Conservation (phyloP, 2,113 vertebrate genomes). For the Trematomus loennbergii region DNA sequence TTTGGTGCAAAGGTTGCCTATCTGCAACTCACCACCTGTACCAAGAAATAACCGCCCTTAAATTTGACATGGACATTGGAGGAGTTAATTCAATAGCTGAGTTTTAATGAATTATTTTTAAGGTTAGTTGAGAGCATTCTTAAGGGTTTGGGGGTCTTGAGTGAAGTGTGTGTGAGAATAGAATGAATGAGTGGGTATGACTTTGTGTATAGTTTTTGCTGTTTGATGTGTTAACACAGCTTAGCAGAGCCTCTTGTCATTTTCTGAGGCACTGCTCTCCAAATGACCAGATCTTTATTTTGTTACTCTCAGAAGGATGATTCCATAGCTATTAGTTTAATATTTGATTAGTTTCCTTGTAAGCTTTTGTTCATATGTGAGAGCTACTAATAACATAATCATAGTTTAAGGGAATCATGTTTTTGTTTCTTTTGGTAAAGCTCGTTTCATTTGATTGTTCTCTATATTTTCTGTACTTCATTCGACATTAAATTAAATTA, state of each 20-base stretch:
- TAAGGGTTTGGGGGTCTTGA: slow-evolving; percentile 16
- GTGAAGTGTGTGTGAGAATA: slow-evolving; percentile 12
- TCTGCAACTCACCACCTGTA: not conserved
- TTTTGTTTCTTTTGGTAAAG: slow-evolving; percentile 80
- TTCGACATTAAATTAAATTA: slow-evolving; percentile 92
- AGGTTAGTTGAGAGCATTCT: slow-evolving; percentile 13
- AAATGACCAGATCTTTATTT: slow-evolving; percentile 88
- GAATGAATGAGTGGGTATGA: slow-evolving; percentile 27
- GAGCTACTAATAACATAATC: slow-evolving; percentile 82
- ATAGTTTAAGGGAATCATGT: slow-evolving; percentile 85
- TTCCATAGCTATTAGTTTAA: slow-evolving; percentile 76
- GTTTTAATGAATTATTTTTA: slow-evolving; percentile 19
- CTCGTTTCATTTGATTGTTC: slow-evolving; percentile 89
- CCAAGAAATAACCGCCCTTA: slow-evolving; percentile 3
- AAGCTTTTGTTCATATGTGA: slow-evolving; percentile 85
- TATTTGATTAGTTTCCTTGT: slow-evolving; percentile 81
- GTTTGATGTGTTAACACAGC: slow-evolving; percentile 68
- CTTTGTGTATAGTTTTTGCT: slow-evolving; percentile 44
- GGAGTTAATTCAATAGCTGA: slow-evolving; percentile 14
- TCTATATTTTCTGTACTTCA: slow-evolving; percentile 93
- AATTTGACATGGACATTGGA: slow-evolving; percentile 12
- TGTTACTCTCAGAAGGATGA: slow-evolving; percentile 80
- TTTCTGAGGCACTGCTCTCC: slow-evolving; percentile 69
- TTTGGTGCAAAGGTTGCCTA: not conserved
- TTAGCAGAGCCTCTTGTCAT: slow-evolving; percentile 67